Evolutionary conservation across 2,797 vertebrate genomes (phyloP).

Genomic region (Neomorphus geoffroyi): DNA sequence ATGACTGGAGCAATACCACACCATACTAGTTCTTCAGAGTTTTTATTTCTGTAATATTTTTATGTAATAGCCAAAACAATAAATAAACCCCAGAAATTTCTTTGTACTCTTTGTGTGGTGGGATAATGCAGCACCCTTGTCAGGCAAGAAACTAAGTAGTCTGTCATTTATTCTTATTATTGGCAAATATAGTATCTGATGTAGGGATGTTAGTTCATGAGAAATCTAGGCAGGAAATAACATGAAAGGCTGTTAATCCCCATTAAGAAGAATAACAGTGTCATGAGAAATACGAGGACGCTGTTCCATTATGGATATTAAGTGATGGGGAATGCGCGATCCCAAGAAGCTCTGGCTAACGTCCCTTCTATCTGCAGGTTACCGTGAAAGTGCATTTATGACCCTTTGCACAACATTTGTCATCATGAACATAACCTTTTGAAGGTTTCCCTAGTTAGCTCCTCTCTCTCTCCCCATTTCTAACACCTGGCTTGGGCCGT

Average conservation of each 20-base stretch:
- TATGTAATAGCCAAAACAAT: slow-evolving; percentile 69
- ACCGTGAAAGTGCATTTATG: slow-evolving; percentile 8
- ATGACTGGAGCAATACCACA: slow-evolving; percentile 66
- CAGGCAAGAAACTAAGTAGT: slow-evolving; percentile 43
- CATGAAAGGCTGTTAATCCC: slow-evolving; percentile 54
- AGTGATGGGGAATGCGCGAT: slow-evolving; percentile 36
- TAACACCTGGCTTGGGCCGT: neutral
- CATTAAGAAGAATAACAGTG: slow-evolving; percentile 56
- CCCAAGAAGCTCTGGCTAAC: slow-evolving; percentile 10
- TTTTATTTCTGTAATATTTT: slow-evolving; percentile 81
- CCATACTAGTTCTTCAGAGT: slow-evolving; percentile 64
- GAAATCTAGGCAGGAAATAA: slow-evolving; percentile 49
- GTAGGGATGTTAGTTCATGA: slow-evolving; percentile 35
- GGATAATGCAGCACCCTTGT: slow-evolving; percentile 69
- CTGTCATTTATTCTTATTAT: slow-evolving; percentile 72
- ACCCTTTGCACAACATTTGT: slow-evolving; percentile 23
- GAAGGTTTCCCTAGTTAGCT: slow-evolving; percentile 21
- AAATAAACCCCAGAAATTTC: slow-evolving; percentile 70
- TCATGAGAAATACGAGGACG: slow-evolving; percentile 5
- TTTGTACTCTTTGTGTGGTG: slow-evolving; percentile 55
- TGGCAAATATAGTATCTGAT: slow-evolving; percentile 53
- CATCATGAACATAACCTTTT: slow-evolving; percentile 21
- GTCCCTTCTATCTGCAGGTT: neutral
- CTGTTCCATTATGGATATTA: slow-evolving; percentile 18
- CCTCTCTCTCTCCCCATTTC: neutral